These are phyloP conservation scores for Watsonalla binaria DNA, from an alignment of 2,888 invertebrate genomes.

Conservation along the genomic window DNA sequence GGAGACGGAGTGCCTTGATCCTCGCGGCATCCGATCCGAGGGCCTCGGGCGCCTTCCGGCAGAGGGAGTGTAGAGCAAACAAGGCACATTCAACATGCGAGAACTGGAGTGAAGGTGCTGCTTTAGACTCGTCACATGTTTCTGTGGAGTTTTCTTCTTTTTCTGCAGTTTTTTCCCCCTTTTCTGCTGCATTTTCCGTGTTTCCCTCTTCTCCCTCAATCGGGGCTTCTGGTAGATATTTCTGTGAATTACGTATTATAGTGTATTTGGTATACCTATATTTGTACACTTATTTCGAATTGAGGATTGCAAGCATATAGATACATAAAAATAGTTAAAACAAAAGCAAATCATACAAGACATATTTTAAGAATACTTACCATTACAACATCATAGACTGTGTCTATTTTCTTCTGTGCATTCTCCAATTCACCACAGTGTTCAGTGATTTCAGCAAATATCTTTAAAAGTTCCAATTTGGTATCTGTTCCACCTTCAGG, in stretches of 20 bases:
- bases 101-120: conserved; percentile 92
- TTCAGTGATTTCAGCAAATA: conserved; percentile 91
- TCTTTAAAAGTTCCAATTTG: conserved; percentile 88
- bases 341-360: no score
- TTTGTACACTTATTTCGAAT: background rate
- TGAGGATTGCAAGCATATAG: no score
- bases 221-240: conserved; percentile 93
- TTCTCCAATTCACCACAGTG: conserved; percentile 88
- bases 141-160: conserved; percentile 42
- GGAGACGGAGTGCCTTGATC: conserved; percentile 90
- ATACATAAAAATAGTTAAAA: no score
- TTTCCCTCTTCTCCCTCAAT: conserved; percentile 69
- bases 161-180: no score
- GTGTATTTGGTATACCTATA: background rate
- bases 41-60: conserved; percentile 86
- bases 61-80: conserved; percentile 86
- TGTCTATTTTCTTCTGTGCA: conserved; percentile 84
- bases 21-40: conserved; percentile 83
- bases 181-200: conserved; percentile 56
- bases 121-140: conserved; percentile 51
- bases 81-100: conserved; percentile 96
- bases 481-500: conserved; percentile 80
- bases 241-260: conserved; percentile 65
- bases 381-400: conserved; percentile 87
- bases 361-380: conserved; percentile 64